phyloP scores from a whole-genome alignment of 2,797 vertebrate genomes.

The Momotus momota region DNA sequence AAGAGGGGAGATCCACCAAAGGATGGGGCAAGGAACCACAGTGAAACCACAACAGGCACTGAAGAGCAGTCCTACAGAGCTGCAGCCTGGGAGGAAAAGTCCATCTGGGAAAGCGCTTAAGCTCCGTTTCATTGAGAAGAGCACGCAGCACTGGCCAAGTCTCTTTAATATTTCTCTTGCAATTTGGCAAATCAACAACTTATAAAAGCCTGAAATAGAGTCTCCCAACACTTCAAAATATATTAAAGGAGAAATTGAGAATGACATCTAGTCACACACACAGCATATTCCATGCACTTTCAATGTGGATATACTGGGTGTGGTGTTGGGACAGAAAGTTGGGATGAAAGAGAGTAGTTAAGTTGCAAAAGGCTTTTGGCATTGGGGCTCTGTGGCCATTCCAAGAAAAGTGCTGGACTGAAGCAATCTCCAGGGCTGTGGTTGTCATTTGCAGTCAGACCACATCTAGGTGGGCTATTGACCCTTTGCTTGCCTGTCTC shows the following conservation, averaged over 20 bases:
- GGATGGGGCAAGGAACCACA: neutral
- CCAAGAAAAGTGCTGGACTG: neutral
- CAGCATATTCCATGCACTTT: neutral
- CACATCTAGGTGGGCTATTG: neutral
- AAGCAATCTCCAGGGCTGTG: neutral
- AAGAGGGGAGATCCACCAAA: neutral
- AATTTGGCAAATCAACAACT: conserved; percentile 18
- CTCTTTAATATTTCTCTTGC: conserved; percentile 1
- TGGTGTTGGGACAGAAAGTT: neutral
- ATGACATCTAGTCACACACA: neutral
- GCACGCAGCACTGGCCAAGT: neutral
- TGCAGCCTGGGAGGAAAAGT: neutral
- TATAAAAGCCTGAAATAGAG: neutral
- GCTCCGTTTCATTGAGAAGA: neutral
- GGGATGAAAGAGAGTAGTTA: neutral
- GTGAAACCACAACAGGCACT: neutral
- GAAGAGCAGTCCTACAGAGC: neutral
- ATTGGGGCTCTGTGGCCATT: neutral
- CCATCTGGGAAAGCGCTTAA: conserved; percentile 33
- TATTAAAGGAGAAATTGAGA: conserved; percentile 1
- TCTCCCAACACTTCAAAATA: neutral
- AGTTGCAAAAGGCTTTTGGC: neutral
- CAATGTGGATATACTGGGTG: neutral
- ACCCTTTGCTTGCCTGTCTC: conserved; percentile 6
- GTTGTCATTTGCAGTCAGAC: neutral